Evolutionary conservation across 2,888 invertebrate species (phyloP).

Genomic region (Sminthurinus aureus): DNA sequence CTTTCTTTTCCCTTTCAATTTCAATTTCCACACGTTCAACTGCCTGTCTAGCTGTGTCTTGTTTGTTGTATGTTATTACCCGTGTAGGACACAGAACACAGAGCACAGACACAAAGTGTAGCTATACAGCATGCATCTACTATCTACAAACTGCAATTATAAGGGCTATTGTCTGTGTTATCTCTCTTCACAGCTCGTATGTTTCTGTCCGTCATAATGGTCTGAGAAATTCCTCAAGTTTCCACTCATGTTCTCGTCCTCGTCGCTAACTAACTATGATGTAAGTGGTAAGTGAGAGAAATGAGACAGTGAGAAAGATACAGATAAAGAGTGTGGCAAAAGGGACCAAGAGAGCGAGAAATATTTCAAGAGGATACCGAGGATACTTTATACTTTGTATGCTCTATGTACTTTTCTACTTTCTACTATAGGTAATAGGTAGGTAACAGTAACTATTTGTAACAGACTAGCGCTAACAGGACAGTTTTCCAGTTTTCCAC

Average conservation of each 20-base stretch:
- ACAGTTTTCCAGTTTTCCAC: neutral
- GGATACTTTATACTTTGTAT: no score
- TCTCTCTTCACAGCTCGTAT: neutral
- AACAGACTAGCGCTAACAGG: neutral
- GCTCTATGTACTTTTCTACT: no score
- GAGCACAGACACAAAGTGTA: neutral
- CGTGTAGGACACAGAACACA: neutral
- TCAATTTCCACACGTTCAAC: neutral
- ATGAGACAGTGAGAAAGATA: neutral
- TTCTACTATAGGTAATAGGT: no score
- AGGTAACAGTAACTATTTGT: neutral
- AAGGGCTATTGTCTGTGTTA: neutral
- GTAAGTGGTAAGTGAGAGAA: neutral
- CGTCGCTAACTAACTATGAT: conserved; percentile 6
- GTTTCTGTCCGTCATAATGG: neutral
- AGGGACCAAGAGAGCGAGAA: neutral
- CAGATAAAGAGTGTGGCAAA: neutral
- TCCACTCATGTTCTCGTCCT: conserved; percentile 11
- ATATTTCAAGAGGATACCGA: neutral
- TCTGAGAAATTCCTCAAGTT: conserved; percentile 16
- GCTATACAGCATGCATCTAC: no score
- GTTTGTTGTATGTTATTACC: no score
- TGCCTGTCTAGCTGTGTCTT: neutral
- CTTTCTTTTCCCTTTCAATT: neutral
- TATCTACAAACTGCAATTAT: no score